Evolutionary conservation across 2,797 vertebrate genomes (phyloP).

Genomic region (Selene dorsalis): DNA sequence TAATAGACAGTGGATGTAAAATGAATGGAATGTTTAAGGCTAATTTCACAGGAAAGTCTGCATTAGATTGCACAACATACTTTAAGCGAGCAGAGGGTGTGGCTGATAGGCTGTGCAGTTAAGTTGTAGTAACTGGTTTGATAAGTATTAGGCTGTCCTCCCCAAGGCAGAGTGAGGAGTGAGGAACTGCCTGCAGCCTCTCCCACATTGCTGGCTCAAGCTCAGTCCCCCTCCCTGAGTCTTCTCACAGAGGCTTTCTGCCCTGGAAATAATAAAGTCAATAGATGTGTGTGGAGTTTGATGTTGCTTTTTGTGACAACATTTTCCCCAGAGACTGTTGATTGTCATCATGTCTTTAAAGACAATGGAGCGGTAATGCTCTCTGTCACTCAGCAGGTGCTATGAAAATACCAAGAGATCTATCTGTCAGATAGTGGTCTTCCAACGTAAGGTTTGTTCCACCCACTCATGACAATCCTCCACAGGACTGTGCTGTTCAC

Average conservation of each 20-base stretch:
- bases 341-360: background rate
- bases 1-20: background rate
- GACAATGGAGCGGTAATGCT: background rate
- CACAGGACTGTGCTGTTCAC: background rate
- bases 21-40: background rate
- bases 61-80: constrained; percentile 20
- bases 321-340: background rate
- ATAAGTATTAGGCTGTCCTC: constrained; percentile 52
- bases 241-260: background rate
- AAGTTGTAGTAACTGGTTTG: constrained; percentile 73
- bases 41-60: background rate
- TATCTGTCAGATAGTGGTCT: background rate
- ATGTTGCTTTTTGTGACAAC: background rate
- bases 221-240: background rate
- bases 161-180: constrained; percentile 27
- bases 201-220: constrained; percentile 26
- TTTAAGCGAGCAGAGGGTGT: constrained; percentile 53
- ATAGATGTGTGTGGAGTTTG: background rate
- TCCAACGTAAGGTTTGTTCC: background rate
- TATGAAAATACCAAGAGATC: too few species aligned
- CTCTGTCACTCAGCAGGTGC: constrained; percentile 21
- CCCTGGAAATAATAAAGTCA: background rate
- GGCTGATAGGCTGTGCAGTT: constrained; percentile 57
- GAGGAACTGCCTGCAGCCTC: constrained; percentile 43
- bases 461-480: background rate